phyloP scores from a whole-genome alignment of 2,797 vertebrate genomes.

The Carcharodon carcharias region DNA sequence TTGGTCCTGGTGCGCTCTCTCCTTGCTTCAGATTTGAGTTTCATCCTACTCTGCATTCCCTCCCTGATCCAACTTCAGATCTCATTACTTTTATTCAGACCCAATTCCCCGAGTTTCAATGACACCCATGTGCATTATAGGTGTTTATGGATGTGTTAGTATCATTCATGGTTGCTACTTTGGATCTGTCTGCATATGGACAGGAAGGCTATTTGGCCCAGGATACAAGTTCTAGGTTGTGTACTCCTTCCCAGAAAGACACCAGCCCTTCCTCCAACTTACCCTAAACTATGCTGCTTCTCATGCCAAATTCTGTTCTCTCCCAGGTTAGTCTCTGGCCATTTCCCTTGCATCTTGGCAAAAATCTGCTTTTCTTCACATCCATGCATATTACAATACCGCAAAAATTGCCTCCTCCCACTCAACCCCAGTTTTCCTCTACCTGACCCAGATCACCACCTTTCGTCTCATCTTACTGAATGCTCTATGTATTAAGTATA shows the following conservation, averaged over 20 bases:
- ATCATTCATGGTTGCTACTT: background rate
- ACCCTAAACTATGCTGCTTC: background rate
- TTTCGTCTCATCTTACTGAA: background rate
- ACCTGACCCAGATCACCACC: background rate
- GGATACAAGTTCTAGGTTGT: background rate
- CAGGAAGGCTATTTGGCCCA: background rate
- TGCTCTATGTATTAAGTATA: background rate
- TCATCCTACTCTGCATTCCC: background rate
- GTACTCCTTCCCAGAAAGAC: background rate
- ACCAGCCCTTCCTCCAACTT: background rate
- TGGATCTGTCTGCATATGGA: background rate
- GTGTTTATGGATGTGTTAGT: background rate
- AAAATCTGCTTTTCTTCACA: background rate
- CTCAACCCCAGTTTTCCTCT: background rate
- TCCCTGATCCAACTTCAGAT: background rate
- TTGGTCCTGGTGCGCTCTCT: background rate
- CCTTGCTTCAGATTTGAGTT: background rate
- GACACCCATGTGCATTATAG: background rate
- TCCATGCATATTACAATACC: background rate
- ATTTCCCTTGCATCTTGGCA: background rate
- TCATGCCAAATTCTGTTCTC: background rate
- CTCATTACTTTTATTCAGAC: background rate
- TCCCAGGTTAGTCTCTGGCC: background rate
- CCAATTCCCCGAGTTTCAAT: background rate
- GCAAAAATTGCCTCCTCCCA: background rate